phyloP scores from a whole-genome alignment of 2,888 invertebrate species.

The Cynaeus angustus region DNA sequence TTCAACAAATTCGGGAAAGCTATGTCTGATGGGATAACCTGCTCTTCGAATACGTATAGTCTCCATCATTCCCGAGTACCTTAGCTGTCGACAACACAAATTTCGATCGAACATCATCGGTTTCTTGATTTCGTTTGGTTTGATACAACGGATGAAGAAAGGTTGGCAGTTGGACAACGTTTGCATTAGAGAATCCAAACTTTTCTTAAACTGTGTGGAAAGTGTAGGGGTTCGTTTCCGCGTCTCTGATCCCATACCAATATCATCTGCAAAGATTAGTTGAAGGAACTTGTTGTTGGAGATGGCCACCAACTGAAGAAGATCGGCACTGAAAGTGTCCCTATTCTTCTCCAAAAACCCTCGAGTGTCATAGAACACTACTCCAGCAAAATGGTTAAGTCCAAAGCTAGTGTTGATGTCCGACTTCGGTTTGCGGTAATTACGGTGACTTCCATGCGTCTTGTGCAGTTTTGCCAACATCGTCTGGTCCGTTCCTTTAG shows the following conservation, averaged over 20 bases:
- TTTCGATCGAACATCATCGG: constrained; percentile 98
- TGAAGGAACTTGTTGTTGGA: constrained; percentile 95
- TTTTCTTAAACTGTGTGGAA: constrained; percentile 97
- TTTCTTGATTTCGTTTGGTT: constrained; percentile 97
- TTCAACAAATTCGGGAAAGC: constrained; percentile 97
- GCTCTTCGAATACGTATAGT: constrained; percentile 97
- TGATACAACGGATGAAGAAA: constrained; percentile 98
- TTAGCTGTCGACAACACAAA: constrained; percentile 94
- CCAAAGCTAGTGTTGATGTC: constrained; percentile 98
- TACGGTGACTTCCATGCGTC: constrained; percentile 92
- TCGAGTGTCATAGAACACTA: constrained; percentile 97
- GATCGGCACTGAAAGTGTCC: constrained; percentile 97
- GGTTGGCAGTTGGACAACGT: constrained; percentile 97
- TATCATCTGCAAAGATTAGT: constrained; percentile 93
- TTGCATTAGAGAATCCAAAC: constrained; percentile 95
- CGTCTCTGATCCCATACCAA: constrained; percentile 95
- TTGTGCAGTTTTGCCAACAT: constrained; percentile 98
- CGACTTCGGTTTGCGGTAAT: constrained; percentile 98
- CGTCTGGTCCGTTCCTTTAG: constrained; percentile 95
- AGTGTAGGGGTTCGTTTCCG: constrained; percentile 93
- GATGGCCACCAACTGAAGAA: constrained; percentile 93
- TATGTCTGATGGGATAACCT: constrained; percentile 98
- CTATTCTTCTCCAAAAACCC: constrained; percentile 98
- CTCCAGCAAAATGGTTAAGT: constrained; percentile 97
- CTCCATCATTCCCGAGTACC: constrained; percentile 99